Percentiles rank a stretch among this genome's conserved stretches.
Conservation (phyloP, 1,140 invertebrate species). For the Octopus bimaculoides region DNA sequence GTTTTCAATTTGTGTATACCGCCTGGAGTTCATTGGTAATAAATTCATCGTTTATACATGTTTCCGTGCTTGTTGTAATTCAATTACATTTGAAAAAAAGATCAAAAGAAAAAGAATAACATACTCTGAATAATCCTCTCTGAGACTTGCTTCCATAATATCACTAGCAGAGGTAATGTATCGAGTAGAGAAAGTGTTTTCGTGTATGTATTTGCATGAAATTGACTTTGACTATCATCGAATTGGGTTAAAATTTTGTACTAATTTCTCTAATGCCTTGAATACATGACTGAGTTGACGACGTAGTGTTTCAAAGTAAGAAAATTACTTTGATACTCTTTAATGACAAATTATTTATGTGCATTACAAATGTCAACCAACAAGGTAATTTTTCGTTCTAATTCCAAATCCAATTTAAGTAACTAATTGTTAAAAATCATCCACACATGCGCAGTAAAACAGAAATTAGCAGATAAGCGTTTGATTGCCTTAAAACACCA, state of each 20-base stretch:
- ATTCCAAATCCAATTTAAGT: background rate
- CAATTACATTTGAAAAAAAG: background rate
- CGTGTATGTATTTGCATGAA: background rate
- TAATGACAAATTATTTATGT: conserved; percentile 13
- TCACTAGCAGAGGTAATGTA: conserved; percentile 16
- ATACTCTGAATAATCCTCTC: conserved; percentile 5
- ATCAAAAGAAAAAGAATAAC: background rate
- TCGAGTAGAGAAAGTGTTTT: conserved; percentile 10
- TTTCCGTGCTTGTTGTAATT: background rate
- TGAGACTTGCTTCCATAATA: conserved; percentile 19
- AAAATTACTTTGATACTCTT: conserved; percentile 24
- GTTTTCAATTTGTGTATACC: background rate
- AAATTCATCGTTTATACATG: background rate
- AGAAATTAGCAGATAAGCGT: conserved; percentile 51
- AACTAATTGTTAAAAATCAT: conserved; percentile 50
- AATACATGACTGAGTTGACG: conserved; percentile 22
- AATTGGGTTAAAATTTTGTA: background rate
- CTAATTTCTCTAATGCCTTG: conserved; percentile 17
- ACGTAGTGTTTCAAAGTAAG: conserved; percentile 28
- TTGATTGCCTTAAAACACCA: conserved; percentile 56
- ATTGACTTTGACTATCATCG: background rate
- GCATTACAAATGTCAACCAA: conserved; percentile 20
- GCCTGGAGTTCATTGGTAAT: background rate
- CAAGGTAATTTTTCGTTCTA: background rate
- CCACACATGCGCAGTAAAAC: conserved; percentile 56